Conservation (phyloP, 2,888 invertebrate genomes). For the Drosophila diplacantha region DNA sequence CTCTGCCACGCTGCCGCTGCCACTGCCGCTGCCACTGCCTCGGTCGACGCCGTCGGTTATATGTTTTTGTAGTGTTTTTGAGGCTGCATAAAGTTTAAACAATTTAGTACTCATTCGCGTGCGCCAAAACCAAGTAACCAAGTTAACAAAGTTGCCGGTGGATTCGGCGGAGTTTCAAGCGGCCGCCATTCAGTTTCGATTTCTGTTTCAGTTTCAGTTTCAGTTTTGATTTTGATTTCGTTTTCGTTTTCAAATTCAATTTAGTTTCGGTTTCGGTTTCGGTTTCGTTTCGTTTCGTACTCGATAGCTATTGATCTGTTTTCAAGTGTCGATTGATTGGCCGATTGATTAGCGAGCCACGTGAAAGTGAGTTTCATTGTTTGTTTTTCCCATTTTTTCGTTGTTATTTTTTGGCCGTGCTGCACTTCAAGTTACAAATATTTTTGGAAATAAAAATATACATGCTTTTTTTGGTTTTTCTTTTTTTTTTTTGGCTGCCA, state of each 20-base stretch:
- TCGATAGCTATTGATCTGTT: conserved; percentile 15
- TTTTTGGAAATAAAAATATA: conserved; percentile 25
- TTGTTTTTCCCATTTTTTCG: conserved; percentile 16
- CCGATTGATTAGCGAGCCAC: conserved; percentile 46
- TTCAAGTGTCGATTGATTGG: conserved; percentile 28
- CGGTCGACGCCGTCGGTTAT: conserved; percentile 26
- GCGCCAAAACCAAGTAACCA: conserved; percentile 59
- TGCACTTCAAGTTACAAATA: conserved; percentile 29
- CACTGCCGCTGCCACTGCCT: conserved; percentile 8
- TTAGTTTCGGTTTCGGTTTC: conserved; percentile 7
- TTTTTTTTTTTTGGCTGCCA: conserved; percentile 3
- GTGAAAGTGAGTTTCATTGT: conserved; percentile 54
- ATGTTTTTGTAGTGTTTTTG: conserved; percentile 40
- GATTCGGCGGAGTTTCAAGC: conserved; percentile 6
- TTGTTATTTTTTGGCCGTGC: conserved; percentile 8
- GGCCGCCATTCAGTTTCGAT: conserved; percentile 8
- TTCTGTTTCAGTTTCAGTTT: conserved; percentile 13
- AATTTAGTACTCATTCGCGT: conserved; percentile 64
- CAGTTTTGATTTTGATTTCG: conserved; percentile 8
- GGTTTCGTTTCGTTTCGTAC: conserved; percentile 2
- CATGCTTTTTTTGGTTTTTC: background rate
- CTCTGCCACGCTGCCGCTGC: conserved; percentile 7
- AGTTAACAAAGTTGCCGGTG: conserved; percentile 29
- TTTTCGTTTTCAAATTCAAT: conserved; percentile 10
- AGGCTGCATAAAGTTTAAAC: conserved; percentile 54